Evolutionary conservation across 2,888 invertebrate genomes (phyloP).

Genomic region (Fragum whitleyi): DNA sequence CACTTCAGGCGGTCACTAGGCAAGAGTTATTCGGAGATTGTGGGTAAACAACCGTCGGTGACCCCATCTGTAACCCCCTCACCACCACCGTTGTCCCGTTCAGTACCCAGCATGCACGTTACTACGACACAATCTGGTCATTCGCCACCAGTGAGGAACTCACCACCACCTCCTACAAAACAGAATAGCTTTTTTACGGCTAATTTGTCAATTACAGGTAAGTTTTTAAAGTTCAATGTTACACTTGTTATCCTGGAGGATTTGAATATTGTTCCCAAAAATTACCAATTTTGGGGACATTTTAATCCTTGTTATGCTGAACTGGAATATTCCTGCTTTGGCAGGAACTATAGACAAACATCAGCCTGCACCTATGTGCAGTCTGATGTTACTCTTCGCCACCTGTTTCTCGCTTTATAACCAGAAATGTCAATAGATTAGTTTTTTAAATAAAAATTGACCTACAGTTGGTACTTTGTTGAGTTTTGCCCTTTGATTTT

Average conservation of each 20-base stretch:
- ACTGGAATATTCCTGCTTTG: no score
- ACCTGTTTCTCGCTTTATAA: no score
- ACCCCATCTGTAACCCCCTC: constrained; percentile 44
- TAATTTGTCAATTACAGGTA: constrained; percentile 77
- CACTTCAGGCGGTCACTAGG: constrained; percentile 97
- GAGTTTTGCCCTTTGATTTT: no score
- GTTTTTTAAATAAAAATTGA: no score
- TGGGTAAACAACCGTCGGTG: constrained; percentile 59
- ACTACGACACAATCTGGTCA: constrained; percentile 24
- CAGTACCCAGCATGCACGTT: constrained; percentile 40
- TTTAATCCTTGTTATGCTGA: no score
- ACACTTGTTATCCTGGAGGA: not conserved
- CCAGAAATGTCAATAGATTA: no score
- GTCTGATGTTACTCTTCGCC: no score
- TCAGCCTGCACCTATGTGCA: no score
- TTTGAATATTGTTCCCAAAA: not conserved
- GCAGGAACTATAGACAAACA: no score
- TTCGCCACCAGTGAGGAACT: constrained; percentile 30
- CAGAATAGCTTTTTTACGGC: constrained; percentile 23
- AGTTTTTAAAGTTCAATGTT: not conserved
- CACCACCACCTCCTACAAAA: constrained; percentile 1
- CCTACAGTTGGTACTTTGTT: no score
- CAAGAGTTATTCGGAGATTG: constrained; percentile 83
- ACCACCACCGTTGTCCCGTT: constrained; percentile 47
- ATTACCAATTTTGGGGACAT: no score